Percentiles rank a stretch among this genome's conserved stretches.
These are phyloP conservation scores for Corythaixoides concolor DNA, from an alignment of 2,113 vertebrate genomes.

Conservation along the genomic window DNA sequence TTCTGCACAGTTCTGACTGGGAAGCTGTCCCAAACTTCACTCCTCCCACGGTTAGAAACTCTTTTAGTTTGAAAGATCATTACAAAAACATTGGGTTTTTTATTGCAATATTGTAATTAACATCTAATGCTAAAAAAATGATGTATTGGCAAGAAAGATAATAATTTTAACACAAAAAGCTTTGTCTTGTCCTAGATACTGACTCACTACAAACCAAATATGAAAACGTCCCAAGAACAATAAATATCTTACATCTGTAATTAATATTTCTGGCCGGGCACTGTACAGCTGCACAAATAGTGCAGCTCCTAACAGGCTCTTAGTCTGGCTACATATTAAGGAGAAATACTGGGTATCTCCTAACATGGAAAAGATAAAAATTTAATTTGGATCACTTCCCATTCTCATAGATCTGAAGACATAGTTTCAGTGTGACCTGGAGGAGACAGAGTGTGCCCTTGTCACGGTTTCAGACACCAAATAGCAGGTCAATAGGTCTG, in stretches of 20 bases:
- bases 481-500: neutral
- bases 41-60: neutral
- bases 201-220: neutral
- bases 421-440: neutral
- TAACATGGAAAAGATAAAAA: neutral
- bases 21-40: neutral
- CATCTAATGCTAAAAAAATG: neutral
- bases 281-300: constrained; percentile 7
- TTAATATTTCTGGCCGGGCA: neutral
- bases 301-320: neutral
- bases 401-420: neutral
- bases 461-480: neutral
- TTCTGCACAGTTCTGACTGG: neutral
- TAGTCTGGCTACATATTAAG: neutral
- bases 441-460: neutral
- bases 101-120: neutral
- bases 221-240: neutral
- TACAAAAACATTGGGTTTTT: neutral
- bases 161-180: neutral
- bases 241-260: neutral
- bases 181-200: neutral
- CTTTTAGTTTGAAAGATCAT: neutral
- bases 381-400: neutral
- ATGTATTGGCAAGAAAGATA: neutral
- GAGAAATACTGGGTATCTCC: neutral